phyloP scores from a whole-genome alignment of 2,113 vertebrate genomes.

The Dasyornis broadbenti region DNA sequence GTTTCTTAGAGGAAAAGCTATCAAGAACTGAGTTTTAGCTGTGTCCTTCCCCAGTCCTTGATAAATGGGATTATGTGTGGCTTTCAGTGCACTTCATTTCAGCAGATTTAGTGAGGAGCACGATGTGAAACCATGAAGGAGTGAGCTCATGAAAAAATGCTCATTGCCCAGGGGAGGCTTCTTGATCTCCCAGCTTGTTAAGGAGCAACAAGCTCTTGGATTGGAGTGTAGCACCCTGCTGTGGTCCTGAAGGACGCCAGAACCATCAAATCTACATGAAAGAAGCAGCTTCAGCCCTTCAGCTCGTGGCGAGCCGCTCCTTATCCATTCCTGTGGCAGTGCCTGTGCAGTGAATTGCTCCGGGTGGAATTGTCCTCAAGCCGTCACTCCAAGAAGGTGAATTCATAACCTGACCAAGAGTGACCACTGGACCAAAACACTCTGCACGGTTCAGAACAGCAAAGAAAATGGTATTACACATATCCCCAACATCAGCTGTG shows the following conservation, averaged over 20 bases:
- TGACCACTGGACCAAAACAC: neutral
- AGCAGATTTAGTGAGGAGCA: neutral
- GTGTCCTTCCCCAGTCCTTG: neutral
- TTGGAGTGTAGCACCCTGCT: neutral
- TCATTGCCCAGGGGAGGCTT: neutral
- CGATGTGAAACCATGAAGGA: neutral
- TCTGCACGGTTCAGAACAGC: neutral
- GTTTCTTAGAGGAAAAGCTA: neutral
- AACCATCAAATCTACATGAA: neutral
- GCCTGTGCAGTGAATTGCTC: neutral
- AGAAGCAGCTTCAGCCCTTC: neutral
- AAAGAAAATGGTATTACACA: neutral
- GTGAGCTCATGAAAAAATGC: neutral
- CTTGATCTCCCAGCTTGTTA: neutral
- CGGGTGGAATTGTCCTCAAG: neutral
- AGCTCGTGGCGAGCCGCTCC: neutral
- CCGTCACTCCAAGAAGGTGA: neutral
- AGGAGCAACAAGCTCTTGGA: neutral
- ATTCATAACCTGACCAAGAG: neutral
- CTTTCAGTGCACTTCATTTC: neutral
- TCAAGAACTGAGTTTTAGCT: neutral
- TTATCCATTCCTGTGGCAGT: neutral
- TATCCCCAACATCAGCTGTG: neutral
- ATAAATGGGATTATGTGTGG: neutral
- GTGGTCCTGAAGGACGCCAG: neutral